Conservation (phyloP, 2,797 vertebrate species). For the Calcarius lapponicus region DNA sequence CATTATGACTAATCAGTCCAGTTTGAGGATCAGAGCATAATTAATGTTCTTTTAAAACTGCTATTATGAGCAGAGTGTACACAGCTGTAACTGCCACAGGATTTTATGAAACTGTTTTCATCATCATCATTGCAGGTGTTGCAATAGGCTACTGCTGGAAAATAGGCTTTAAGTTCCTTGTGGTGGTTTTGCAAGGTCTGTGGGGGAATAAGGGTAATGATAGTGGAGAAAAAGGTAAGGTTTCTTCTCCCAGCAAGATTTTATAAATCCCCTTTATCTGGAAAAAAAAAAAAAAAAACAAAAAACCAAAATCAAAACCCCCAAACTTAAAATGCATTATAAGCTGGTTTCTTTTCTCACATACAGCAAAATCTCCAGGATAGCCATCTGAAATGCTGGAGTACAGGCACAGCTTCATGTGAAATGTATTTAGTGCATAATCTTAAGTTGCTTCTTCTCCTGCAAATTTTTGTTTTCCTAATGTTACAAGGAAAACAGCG, state of each 20-base stretch:
- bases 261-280: not conserved
- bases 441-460: not conserved
- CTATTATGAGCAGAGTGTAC: not conserved
- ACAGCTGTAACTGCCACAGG: not conserved
- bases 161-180: not conserved
- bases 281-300: rapidly evolving
- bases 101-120: not conserved
- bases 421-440: not conserved
- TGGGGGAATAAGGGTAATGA: not conserved
- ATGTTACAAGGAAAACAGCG: not conserved
- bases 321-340: not conserved
- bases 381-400: not conserved
- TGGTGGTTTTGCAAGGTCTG: not conserved
- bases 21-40: not conserved
- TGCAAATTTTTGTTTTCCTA: not conserved
- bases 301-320: not conserved
- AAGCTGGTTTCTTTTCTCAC: not conserved
- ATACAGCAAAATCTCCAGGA: not conserved
- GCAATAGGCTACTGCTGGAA: not conserved
- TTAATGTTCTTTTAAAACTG: constrained; percentile 6
- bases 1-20: not conserved
- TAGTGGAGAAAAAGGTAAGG: not conserved
- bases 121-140: not conserved
- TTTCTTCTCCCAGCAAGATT: not conserved
- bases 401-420: not conserved